These are phyloP conservation scores for Lycaon pictus DNA, from an alignment of 2,113 vertebrate species.

Conservation along the genomic window DNA sequence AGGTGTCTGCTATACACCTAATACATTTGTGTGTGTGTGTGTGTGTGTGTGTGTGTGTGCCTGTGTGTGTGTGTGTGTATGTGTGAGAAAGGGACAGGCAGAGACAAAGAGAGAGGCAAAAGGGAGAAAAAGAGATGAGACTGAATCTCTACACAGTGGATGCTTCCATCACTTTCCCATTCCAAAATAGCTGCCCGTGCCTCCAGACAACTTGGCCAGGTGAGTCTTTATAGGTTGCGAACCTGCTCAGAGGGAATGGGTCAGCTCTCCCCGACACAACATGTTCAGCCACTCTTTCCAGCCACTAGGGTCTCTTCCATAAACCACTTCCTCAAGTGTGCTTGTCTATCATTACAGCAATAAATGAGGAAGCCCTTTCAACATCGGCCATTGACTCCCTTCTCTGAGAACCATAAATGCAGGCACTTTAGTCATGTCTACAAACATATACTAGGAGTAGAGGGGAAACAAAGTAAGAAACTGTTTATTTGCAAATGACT, in stretches of 20 bases:
- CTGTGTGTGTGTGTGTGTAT: neutral
- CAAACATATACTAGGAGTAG: constrained; percentile 29
- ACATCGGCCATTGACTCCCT: neutral
- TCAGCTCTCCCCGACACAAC: neutral
- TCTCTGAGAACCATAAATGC: neutral
- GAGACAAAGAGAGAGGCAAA: neutral
- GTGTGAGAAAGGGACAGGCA: neutral
- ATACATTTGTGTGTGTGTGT: neutral
- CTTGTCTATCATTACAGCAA: constrained; percentile 46
- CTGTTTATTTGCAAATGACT: constrained; percentile 54
- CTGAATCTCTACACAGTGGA: neutral
- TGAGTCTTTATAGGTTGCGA: neutral
- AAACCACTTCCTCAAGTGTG: constrained; percentile 54
- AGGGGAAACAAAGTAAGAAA: constrained; percentile 2
- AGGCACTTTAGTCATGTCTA: constrained; percentile 57
- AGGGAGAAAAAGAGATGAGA: neutral
- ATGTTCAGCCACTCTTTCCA: constrained; percentile 22
- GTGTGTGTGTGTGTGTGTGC: neutral
- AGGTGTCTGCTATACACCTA: neutral
- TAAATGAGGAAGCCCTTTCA: constrained; percentile 36
- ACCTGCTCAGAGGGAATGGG: neutral
- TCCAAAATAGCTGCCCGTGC: neutral
- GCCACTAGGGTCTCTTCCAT: constrained; percentile 56
- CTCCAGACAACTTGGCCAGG: neutral
- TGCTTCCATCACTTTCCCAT: neutral